Evolutionary conservation across 2,113 vertebrate species (phyloP), one percentile per base, ranked within the genome.

Genomic region (Chionis minor): DNA sequence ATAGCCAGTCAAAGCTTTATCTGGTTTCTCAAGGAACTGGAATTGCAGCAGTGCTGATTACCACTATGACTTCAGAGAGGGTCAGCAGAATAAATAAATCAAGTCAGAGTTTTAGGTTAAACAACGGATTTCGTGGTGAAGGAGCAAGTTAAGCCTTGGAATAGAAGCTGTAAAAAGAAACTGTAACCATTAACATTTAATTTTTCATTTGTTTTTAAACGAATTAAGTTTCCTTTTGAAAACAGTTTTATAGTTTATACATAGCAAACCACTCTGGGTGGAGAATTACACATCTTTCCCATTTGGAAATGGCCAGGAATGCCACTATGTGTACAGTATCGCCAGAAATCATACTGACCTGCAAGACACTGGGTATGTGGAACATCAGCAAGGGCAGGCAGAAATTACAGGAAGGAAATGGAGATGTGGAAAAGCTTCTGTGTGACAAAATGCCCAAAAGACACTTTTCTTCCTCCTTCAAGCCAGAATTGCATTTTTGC

Each of bases 31-130:
- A 22, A 89, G 62, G 27, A 91, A 45, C 45, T 69, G 56, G 38
- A 75, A 69, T 56, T 94, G 35, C 73, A 49, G 24, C 44, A 19
- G 44, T 54, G 5, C 35, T 69, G 81, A 82, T 82, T 55, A 32
- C 35, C 2, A 1, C 42, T 87, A 0, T 58, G 58, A 42, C 49
- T 96, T 89, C 42, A 86, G 49, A 75, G 66, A n/a, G 7, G 5
- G 62, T 91, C 62, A 95, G 35, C 89, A 85, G 51, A 83, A 94
- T 66, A 90, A 83, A 84, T 88, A 89, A 90, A 79, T 70, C 35
- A 58, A 70, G n/a, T 45, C 21, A 42, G 24, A 66, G 23, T 72
- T 94, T 54, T 66, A 89, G 32, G 40, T 84, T 89, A 81, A 75
- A 58, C 15, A 38, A 14, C 51, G 49, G 80, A 42, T 92, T 91